phyloP scores from a whole-genome alignment of 2,888 invertebrate species.

The Caenorhabditis sinica region DNA sequence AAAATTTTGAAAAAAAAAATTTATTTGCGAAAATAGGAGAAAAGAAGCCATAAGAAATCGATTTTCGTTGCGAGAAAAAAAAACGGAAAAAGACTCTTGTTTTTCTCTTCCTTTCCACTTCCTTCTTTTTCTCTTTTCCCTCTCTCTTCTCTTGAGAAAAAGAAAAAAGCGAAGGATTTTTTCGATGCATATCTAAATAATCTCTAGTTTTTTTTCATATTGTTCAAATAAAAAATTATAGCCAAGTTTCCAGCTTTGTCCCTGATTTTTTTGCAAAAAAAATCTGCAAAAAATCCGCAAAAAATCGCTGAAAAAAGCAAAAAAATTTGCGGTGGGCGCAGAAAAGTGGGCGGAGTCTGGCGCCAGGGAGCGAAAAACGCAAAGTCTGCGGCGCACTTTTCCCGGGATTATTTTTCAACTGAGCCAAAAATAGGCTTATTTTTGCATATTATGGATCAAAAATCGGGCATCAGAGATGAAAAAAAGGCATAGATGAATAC shows the following conservation, averaged over 20 bases:
- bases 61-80: not conserved
- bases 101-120: not conserved
- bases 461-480: not conserved
- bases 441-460: too few species aligned
- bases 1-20: not conserved
- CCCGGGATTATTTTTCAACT: not conserved
- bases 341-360: not conserved
- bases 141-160: not conserved
- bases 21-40: not conserved
- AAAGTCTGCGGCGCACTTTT: not conserved
- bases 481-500: not conserved
- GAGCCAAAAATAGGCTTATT: not conserved
- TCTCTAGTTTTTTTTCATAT: not conserved
- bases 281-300: too few species aligned
- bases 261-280: too few species aligned
- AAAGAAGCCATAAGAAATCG: too few species aligned
- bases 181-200: too few species aligned
- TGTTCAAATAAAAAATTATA: too few species aligned
- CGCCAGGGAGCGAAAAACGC: not conserved
- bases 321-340: not conserved
- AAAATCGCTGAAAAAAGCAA: not conserved
- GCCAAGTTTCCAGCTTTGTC: too few species aligned
- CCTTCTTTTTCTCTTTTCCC: not conserved
- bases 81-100: not conserved
- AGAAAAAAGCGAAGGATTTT: too few species aligned